A percentile compares a stretch with the other conserved stretches of the same genome.
These are phyloP conservation scores for Smutsia temminckii DNA, from an alignment of 2,797 vertebrate species.

Conservation along the genomic window DNA sequence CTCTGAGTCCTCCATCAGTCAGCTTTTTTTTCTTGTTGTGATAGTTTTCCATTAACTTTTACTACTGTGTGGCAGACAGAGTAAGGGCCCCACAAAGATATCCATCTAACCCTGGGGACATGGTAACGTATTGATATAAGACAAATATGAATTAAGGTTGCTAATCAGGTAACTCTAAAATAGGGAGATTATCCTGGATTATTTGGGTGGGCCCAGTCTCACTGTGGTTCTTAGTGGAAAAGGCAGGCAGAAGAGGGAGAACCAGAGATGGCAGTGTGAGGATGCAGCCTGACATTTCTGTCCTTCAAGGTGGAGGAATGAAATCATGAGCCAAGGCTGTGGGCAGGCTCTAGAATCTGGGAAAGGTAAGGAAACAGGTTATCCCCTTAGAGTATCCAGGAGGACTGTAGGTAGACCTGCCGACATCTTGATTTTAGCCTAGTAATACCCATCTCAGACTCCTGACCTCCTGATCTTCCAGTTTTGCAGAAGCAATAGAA, in stretches of 20 bases:
- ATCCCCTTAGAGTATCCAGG: neutral
- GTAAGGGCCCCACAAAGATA: neutral
- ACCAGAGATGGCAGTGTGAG: neutral
- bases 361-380: neutral
- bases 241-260: neutral
- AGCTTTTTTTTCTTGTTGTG: neutral
- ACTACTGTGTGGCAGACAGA: neutral
- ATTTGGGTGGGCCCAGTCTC: neutral
- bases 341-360: neutral
- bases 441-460: neutral
- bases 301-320: neutral
- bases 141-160: neutral
- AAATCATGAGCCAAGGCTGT: neutral
- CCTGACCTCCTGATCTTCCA: neutral
- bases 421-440: conserved; percentile 25
- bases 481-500: neutral
- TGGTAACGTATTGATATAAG: neutral
- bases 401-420: neutral
- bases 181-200: neutral
- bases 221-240: neutral
- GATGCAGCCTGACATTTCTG: neutral
- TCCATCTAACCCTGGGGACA: neutral
- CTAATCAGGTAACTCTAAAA: neutral
- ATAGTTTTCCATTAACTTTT: neutral
- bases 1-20: neutral